Conservation (phyloP, 1,140 invertebrate species). For the Listronotus oregonensis region DNA sequence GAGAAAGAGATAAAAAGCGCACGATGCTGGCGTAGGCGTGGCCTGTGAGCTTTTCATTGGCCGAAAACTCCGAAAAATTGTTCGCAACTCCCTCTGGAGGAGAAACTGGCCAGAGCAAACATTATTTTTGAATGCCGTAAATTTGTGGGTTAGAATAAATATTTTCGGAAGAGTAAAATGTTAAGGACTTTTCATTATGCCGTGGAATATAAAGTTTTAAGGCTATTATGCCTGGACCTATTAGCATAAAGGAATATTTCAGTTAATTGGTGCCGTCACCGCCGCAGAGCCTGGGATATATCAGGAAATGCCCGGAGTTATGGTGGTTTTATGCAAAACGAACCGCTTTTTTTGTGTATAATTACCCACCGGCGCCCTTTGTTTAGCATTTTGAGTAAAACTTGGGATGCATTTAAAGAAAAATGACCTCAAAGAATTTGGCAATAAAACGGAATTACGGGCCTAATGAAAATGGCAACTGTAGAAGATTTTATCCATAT, state of each 20-base stretch:
- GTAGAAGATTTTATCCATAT: too few species aligned
- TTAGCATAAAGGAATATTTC: conserved; percentile 56
- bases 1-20: conserved; percentile 47
- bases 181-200: conserved; percentile 58
- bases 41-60: conserved; percentile 55
- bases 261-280: conserved; percentile 52
- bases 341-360: conserved; percentile 34
- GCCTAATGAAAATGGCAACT: too few species aligned
- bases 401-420: conserved; percentile 13
- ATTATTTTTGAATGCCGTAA: conserved; percentile 58
- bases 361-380: conserved; percentile 36
- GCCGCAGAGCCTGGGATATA: conserved; percentile 40
- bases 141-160: conserved; percentile 57
- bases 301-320: conserved; percentile 49
- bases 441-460: background rate
- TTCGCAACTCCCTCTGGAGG: conserved; percentile 50
- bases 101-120: conserved; percentile 51
- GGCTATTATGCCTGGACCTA: conserved; percentile 52
- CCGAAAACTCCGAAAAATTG: conserved; percentile 55
- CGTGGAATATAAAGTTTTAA: conserved; percentile 55
- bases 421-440: conserved; percentile 10
- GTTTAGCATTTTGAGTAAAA: conserved; percentile 9
- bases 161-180: conserved; percentile 58
- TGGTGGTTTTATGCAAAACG: conserved; percentile 48
- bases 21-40: conserved; percentile 43